These are phyloP conservation scores for Leptonema lineaticorne DNA, from an alignment of 1,140 invertebrate species.

Conservation along the genomic window DNA sequence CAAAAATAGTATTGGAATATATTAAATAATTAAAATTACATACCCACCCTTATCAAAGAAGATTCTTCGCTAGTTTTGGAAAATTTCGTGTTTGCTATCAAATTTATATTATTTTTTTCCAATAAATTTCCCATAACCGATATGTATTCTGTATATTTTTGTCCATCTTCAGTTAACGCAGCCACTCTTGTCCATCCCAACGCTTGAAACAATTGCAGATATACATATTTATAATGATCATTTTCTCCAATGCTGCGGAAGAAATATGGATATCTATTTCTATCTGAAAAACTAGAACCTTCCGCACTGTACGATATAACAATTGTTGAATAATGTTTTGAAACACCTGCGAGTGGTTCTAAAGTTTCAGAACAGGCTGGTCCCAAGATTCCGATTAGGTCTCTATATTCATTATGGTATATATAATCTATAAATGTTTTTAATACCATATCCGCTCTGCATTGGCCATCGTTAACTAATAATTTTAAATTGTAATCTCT, in stretches of 20 bases:
- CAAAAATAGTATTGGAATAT: not conserved
- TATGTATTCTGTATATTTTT: slow-evolving; percentile 81
- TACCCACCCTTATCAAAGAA: slow-evolving; percentile 46
- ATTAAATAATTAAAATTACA: slow-evolving; percentile 32
- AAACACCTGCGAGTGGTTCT: slow-evolving; percentile 78
- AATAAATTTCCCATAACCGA: slow-evolving; percentile 68
- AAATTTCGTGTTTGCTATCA: slow-evolving; percentile 73
- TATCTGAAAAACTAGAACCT: slow-evolving; percentile 69
- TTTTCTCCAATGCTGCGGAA: slow-evolving; percentile 83
- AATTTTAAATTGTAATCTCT: slow-evolving; percentile 65
- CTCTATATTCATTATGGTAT: slow-evolving; percentile 53
- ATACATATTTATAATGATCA: slow-evolving; percentile 71
- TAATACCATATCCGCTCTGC: slow-evolving; percentile 75
- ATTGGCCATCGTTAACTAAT: slow-evolving; percentile 66
- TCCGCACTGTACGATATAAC: slow-evolving; percentile 83
- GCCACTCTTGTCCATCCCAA: slow-evolving; percentile 72
- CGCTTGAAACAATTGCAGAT: slow-evolving; percentile 64
- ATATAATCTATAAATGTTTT: slow-evolving; percentile 77
- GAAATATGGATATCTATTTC: slow-evolving; percentile 76
- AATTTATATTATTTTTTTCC: slow-evolving; percentile 61
- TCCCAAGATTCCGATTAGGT: slow-evolving; percentile 73
- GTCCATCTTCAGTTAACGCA: slow-evolving; percentile 74
- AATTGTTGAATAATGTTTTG: slow-evolving; percentile 73
- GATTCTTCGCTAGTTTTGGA: slow-evolving; percentile 52
- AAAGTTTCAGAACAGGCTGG: slow-evolving; percentile 84